A percentile compares a stretch with the other conserved stretches of the same genome.
phyloP scores from a whole-genome alignment of 1,140 invertebrate species.

The Drosophila bipectinata region DNA sequence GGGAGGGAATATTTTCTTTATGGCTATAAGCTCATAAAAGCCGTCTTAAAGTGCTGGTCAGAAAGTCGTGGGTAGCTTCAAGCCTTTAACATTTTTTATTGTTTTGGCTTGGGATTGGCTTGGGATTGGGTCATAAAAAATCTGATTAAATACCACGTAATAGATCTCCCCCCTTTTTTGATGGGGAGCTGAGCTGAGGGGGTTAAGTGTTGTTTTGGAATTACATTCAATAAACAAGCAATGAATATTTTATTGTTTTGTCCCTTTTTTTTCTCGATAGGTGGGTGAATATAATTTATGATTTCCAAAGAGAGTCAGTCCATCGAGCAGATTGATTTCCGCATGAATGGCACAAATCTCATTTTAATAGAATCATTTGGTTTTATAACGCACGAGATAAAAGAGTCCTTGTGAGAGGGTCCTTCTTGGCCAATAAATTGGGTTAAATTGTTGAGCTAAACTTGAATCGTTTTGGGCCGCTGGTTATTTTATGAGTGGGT shows the following conservation, averaged over 20 bases:
- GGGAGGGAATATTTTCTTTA: constrained; percentile 68
- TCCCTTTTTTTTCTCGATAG: constrained; percentile 38
- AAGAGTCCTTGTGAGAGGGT: neutral
- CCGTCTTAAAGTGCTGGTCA: constrained; percentile 28
- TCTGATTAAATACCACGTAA: constrained; percentile 82
- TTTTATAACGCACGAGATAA: constrained; percentile 53
- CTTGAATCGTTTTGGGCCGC: constrained; percentile 65
- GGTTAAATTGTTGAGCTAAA: constrained; percentile 74
- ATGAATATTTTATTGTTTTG: constrained; percentile 81
- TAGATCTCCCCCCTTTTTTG: constrained; percentile 59
- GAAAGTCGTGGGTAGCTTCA: constrained; percentile 12
- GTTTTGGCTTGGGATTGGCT: constrained; percentile 13
- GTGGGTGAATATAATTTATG: constrained; percentile 70
- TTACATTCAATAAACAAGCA: constrained; percentile 81
- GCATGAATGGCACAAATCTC: constrained; percentile 77
- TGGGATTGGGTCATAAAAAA: constrained; percentile 68
- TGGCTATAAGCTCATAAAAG: constrained; percentile 73
- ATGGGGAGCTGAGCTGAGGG: constrained; percentile 46
- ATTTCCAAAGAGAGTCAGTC: constrained; percentile 21
- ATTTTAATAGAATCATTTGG: constrained; percentile 79
- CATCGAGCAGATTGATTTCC: constrained; percentile 70
- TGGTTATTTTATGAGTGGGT: constrained; percentile 7
- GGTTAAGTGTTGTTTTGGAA: constrained; percentile 78
- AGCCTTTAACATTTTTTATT: constrained; percentile 82
- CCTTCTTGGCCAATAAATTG: constrained; percentile 54